A percentile compares a stretch with the other conserved stretches of the same genome.
Evolutionary conservation across 2,888 invertebrate genomes (phyloP).

Genomic region (Cremastinae sp.): DNA sequence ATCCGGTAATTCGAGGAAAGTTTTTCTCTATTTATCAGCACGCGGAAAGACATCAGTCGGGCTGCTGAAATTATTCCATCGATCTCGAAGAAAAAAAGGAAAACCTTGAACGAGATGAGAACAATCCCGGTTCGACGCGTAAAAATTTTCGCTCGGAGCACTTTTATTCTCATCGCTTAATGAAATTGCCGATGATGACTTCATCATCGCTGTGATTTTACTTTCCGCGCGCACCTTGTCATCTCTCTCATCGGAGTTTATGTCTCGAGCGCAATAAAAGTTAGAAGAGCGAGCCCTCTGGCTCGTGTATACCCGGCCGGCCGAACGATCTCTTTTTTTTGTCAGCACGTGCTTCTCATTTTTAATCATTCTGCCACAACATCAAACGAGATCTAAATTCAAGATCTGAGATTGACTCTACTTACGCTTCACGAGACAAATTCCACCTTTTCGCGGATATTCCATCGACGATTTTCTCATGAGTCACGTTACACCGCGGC

Average conservation of each 20-base stretch:
- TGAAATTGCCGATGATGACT: constrained; percentile 66
- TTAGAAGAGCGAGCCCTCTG: neutral
- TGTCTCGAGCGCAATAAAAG: constrained; percentile 8
- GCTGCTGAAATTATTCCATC: constrained; percentile 40
- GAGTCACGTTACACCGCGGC: constrained; percentile 63
- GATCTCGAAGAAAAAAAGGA: constrained; percentile 42
- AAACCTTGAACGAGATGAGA: constrained; percentile 34
- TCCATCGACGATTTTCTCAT: constrained; percentile 66
- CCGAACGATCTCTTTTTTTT: constrained; percentile 16
- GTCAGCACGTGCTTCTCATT: constrained; percentile 37
- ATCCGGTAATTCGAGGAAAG: no score
- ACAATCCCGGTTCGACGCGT: neutral
- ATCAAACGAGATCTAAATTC: constrained; percentile 16
- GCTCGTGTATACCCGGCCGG: neutral
- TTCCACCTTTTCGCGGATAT: constrained; percentile 65
- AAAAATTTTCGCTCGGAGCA: constrained; percentile 5
- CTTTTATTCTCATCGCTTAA: constrained; percentile 65
- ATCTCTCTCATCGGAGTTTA: constrained; percentile 2
- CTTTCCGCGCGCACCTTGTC: constrained; percentile 49
- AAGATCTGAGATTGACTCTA: constrained; percentile 23
- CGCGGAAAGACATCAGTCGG: constrained; percentile 9
- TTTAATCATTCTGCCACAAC: neutral
- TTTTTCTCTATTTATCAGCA: neutral
- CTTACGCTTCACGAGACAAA: constrained; percentile 31
- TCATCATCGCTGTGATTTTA: constrained; percentile 58